phyloP scores from a whole-genome alignment of 2,113 vertebrate species.

The Haliaeetus leucogaster region DNA sequence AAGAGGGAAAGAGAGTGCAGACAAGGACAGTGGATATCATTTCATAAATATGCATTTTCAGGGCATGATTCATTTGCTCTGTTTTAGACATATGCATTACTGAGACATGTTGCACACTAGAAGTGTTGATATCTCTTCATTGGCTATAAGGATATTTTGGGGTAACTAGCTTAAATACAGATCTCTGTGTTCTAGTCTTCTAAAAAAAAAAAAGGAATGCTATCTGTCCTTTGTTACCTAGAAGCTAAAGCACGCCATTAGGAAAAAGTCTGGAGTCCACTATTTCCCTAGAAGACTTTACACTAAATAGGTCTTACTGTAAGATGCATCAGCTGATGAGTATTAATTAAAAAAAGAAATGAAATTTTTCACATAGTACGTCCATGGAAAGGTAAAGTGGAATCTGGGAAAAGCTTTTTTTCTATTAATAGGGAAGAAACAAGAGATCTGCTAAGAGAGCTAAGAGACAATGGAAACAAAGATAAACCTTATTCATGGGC shows the following conservation, averaged over 20 bases:
- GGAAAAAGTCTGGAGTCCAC: background rate
- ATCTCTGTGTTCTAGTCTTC: background rate
- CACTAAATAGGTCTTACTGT: background rate
- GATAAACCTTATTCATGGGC: background rate
- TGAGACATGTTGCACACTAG: background rate
- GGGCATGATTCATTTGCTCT: background rate
- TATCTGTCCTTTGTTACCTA: background rate
- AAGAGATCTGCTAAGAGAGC: background rate
- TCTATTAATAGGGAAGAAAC: background rate
- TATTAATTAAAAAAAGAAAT: background rate
- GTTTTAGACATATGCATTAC: background rate
- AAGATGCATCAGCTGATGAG: background rate
- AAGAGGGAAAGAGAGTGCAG: background rate
- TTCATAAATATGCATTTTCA: background rate
- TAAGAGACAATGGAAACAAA: background rate
- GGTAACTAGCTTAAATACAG: background rate
- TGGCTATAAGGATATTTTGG: background rate
- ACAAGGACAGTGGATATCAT: background rate
- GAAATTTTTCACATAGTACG: background rate
- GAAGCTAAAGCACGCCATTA: background rate
- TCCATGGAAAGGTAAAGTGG: background rate
- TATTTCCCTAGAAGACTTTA: background rate
- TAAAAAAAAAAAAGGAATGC: rapidly evolving
- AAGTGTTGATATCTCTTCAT: background rate
- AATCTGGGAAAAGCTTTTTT: background rate